Base-by-base conservation (phyloP, 1,140 invertebrate genomes). In the Bombus sibiricus region DNA sequence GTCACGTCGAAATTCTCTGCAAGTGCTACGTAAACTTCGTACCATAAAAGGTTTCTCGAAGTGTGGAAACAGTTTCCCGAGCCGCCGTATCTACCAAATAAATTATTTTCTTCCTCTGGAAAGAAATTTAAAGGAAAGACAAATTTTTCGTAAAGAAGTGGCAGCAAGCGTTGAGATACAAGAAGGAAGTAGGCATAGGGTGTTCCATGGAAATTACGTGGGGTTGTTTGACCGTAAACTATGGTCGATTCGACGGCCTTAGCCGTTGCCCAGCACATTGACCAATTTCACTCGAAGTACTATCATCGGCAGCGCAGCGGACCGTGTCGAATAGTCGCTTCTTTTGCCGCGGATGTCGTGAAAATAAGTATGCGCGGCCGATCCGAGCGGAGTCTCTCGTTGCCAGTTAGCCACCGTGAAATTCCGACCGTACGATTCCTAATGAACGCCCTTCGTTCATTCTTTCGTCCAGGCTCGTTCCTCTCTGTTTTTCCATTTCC, bases 331-430 rank as follows among this genome's bases (percentile, higher is more conserved):
- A 90, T 90, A 90, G 89, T 86, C 83, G 83, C 83, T 90, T 90
- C 89, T 90, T 90, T 90, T 88, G 82, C 89, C 88, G 89, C 89
- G 89, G 89, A 90, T 90, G 89, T 90, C 89, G 89, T 90, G 89
- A 80, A 90, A 90, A 90, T 90, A 88, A 90, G 88, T 88, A 88
- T 90, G 89, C 89, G 75, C 86, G 75, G 81, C 73, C 76, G 47
- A 89, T 89, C 74, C 85, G 74, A 39, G 77, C 25, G 68, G 78
- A 37, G 71, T 59, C 15, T 72, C 57, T 64, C 57, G 47, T 89
- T 83, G 77, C 66, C 81, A 77, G 62, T 66, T 68, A 85, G 59
- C 74, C 77, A 90, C 89, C 89, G 85, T 90, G 88, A 90, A 90
- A 90, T 90, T 90, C 88, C 71, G 78, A 74, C 78, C 64, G 74